Evolutionary conservation across 2,797 vertebrate genomes (phyloP), one percentile per base, ranked within the genome.

Genomic region (Sandelia bainsii): DNA sequence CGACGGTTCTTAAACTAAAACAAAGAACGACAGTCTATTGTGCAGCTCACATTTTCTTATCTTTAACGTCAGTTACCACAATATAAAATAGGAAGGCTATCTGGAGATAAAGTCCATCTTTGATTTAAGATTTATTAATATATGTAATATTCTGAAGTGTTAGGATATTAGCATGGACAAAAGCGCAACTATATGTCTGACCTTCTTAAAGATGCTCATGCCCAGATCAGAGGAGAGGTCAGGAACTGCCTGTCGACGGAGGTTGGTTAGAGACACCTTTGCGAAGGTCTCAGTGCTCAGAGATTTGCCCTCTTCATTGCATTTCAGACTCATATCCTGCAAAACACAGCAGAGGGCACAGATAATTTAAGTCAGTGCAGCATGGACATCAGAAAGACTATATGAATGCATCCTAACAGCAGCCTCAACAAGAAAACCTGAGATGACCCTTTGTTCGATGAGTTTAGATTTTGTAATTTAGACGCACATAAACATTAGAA

Each of bases 121-220:
- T 9, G 3, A 40, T 42, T 4, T 42, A 17, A 17, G 14, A 42
- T 42, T 16, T 16, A 42, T 2, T 13, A 13, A 4, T 39, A 39
- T 39, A 39, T 13, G 12, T 13, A 39, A 12, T 14, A 17, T 40
- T 40, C 11, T 4, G 4, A 13, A 45, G 58, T 25, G 53, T 25
- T 13, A 42, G 48, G 14, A 20, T 8, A 3, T 25, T 16, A 8
- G 20, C 57, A 46, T 42, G 17, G 1, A 27, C 17, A 20, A 29
- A 8, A 17, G 6, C 12, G 4, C n/a, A 29, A 52, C 6, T 20
- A 37, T 3, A 8, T 12, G 0, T 17, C 11, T 86, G 27, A 98
- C 98, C 94, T 98, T 99, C 89, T 99, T 99, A 91, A 99, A 99
- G 83, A 99, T 96, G 81, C 95, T 99, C 93, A 98, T 97, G 58